Conservation (phyloP, 2,888 invertebrate species). For the Monoplex corrugatus region DNA sequence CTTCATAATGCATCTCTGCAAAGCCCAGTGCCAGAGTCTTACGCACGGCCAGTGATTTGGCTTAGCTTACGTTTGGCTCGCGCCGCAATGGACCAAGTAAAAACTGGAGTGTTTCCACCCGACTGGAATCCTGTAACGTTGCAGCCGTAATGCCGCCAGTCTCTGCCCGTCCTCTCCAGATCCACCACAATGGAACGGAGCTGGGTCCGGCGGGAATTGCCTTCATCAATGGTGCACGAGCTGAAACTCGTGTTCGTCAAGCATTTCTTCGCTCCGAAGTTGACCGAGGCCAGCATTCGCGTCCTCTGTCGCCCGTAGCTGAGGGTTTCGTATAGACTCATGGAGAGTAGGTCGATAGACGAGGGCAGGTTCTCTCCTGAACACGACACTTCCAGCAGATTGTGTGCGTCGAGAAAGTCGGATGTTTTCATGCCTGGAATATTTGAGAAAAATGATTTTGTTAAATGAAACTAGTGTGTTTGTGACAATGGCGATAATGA, state of each 20-base stretch:
- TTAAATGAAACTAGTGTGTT: no score
- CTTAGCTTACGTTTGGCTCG: background rate
- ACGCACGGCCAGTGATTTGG: no score
- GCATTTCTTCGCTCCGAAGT: conserved; percentile 35
- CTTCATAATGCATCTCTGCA: no score
- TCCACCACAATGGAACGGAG: conserved; percentile 24
- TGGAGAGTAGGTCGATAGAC: conserved; percentile 41
- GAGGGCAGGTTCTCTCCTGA: conserved; percentile 39
- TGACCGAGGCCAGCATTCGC: conserved; percentile 33
- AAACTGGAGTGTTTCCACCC: background rate
- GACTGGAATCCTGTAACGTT: conserved; percentile 46
- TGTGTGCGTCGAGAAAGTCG: background rate
- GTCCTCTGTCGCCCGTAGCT: background rate
- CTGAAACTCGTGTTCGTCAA: conserved; percentile 40
- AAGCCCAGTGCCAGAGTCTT: no score
- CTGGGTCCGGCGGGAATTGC: conserved; percentile 20
- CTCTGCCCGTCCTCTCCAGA: background rate
- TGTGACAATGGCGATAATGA: no score
- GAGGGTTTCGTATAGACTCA: background rate
- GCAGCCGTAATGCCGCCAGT: background rate
- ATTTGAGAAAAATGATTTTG: no score
- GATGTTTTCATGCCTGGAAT: conserved; percentile 19
- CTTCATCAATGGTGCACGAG: background rate
- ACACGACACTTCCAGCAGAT: conserved; percentile 36
- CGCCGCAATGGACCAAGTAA: conserved; percentile 22